Percentiles rank a stretch among this genome's conserved stretches.
phyloP scores from a whole-genome alignment of 2,113 vertebrate genomes.

The Chloebia gouldiae region DNA sequence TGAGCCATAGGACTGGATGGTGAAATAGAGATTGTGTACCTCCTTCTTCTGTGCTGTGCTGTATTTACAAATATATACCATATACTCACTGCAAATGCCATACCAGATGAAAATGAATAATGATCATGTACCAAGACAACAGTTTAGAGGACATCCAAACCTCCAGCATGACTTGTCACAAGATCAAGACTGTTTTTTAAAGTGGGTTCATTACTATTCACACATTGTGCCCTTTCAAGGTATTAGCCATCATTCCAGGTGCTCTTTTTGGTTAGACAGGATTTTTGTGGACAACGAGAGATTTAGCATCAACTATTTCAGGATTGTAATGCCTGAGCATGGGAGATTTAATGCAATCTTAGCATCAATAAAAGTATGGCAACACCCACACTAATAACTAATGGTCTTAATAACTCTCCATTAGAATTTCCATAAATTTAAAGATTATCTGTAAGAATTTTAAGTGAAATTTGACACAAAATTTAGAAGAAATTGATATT shows the following conservation, averaged over 20 bases:
- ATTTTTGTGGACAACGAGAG: neutral
- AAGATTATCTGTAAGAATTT: neutral
- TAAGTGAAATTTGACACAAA: neutral
- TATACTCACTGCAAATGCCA: neutral
- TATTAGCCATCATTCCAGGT: neutral
- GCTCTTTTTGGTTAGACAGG: neutral
- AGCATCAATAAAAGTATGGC: neutral
- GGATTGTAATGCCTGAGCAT: neutral
- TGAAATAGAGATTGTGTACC: neutral
- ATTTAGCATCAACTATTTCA: neutral
- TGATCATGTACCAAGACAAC: neutral
- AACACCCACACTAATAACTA: neutral
- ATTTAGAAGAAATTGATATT: neutral
- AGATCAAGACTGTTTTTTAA: neutral
- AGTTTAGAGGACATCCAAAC: neutral
- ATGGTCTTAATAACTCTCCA: neutral
- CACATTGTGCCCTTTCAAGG: neutral
- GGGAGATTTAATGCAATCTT: neutral
- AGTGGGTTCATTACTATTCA: neutral
- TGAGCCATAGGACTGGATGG: neutral
- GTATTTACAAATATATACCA: neutral
- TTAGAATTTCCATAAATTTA: neutral
- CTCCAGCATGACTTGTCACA: neutral
- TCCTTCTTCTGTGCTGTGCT: neutral
- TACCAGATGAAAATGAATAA: neutral